Evolutionary conservation across 2,888 invertebrate genomes (phyloP).

Genomic region (Mimumesa dahlbomi): DNA sequence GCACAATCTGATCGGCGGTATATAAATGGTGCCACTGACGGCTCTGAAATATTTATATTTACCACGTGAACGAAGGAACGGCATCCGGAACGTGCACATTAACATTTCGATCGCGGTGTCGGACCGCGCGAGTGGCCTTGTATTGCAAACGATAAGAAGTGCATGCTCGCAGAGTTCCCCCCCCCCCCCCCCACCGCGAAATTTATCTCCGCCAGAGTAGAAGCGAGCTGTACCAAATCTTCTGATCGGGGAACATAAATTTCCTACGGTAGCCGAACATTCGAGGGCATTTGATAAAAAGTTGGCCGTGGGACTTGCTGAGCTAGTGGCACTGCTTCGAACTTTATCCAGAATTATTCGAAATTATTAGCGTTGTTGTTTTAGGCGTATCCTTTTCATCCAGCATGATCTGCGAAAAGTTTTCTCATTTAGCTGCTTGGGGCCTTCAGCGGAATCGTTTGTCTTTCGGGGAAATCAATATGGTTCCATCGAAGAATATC

Average conservation of each 20-base stretch:
- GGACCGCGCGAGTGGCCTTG: not conserved
- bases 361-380: not conserved
- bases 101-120: slow-evolving; percentile 17
- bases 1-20: not conserved
- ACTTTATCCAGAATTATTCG: not conserved
- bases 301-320: slow-evolving; percentile 5
- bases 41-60: slow-evolving; percentile 19
- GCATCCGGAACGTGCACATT: slow-evolving; percentile 11
- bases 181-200: too few relatives aligned
- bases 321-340: slow-evolving; percentile 1
- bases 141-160: slow-evolving; percentile 5
- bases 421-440: too few relatives aligned
- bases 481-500: too few relatives aligned
- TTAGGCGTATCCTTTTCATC: not conserved
- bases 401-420: too few relatives aligned
- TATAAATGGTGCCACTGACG: not conserved
- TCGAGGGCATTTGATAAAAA: slow-evolving; percentile 26
- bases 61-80: slow-evolving; percentile 6
- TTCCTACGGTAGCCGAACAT: slow-evolving; percentile 1
- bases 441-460: too few relatives aligned
- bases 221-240: not conserved
- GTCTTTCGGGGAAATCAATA: too few relatives aligned
- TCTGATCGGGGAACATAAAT: slow-evolving; percentile 31
- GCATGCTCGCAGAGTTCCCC: not conserved
- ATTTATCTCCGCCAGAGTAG: slow-evolving; percentile 26